A percentile compares a stretch with the other conserved stretches of the same genome.
These are phyloP conservation scores for Urechis unicinctus DNA, from an alignment of 2,888 invertebrate genomes.

Conservation along the genomic window DNA sequence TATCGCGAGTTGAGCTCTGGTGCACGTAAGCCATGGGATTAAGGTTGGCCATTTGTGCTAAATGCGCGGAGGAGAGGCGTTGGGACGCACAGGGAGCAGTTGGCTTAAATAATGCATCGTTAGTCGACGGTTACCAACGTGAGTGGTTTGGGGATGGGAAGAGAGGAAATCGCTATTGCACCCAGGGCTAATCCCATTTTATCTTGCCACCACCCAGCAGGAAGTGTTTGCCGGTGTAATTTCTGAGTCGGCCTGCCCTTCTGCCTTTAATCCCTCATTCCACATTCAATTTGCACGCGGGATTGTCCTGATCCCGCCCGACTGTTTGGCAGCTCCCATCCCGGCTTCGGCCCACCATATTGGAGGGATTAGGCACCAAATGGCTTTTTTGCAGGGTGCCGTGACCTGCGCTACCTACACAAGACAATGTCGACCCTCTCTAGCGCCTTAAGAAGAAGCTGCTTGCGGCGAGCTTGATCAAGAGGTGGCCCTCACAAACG, in stretches of 20 bases:
- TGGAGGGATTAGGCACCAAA: conserved; percentile 4
- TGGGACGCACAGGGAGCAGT: not conserved
- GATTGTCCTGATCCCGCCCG: not conserved
- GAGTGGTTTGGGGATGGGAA: not conserved
- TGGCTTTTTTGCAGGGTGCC: conserved; percentile 7
- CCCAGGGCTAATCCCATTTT: conserved; percentile 10
- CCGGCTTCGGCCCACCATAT: not conserved
- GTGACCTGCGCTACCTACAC: too few species aligned
- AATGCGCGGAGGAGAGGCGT: not conserved
- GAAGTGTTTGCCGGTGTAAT: conserved; percentile 12
- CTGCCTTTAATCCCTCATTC: conserved; percentile 15
- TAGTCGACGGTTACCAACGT: not conserved
- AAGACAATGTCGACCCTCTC: too few species aligned
- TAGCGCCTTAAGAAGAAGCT: too few species aligned
- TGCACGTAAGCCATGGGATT: conserved; percentile 3
- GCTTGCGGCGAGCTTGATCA: too few species aligned
- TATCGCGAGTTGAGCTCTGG: conserved; percentile 1
- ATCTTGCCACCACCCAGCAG: conserved; percentile 3
- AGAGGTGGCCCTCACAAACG: too few species aligned
- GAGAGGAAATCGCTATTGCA: conserved; percentile 8
- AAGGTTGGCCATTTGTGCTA: conserved; percentile 1
- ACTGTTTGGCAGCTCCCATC: not conserved
- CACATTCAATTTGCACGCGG: conserved; percentile 16
- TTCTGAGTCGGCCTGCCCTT: conserved; percentile 2
- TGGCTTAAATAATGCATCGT: conserved; percentile 5